These are phyloP conservation scores for Oncorhynchus masou DNA, from an alignment of 2,113 vertebrate genomes.

Conservation along the genomic window DNA sequence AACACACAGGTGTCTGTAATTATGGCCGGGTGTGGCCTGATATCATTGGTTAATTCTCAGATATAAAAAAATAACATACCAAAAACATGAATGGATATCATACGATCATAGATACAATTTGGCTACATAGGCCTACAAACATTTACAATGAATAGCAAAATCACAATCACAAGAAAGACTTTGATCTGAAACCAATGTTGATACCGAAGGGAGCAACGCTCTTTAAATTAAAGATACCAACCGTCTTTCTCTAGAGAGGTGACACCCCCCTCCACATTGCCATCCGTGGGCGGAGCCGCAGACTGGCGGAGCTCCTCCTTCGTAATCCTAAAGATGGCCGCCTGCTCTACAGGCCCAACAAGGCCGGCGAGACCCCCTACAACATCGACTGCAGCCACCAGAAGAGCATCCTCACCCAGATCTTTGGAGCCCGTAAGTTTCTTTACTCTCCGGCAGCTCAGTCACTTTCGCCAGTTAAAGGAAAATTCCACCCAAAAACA, in stretches of 20 bases:
- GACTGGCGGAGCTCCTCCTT: conserved; percentile 84
- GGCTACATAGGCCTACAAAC: too few species aligned
- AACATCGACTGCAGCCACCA: conserved; percentile 91
- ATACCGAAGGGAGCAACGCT: too few species aligned
- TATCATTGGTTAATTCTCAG: too few species aligned
- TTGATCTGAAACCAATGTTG: not conserved
- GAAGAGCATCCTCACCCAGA: conserved; percentile 90
- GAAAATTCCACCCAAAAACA: not conserved
- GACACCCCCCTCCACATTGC: conserved; percentile 89
- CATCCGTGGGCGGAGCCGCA: conserved; percentile 85
- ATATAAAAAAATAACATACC: too few species aligned
- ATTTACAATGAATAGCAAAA: too few species aligned
- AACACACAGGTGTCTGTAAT: too few species aligned
- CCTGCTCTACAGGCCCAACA: conserved; percentile 87
- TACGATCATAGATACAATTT: too few species aligned
- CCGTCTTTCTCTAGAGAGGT: conserved; percentile 77
- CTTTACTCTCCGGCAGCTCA: not conserved
- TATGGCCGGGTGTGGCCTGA: too few species aligned
- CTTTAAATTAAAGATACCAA: too few species aligned
- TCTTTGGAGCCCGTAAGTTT: conserved; percentile 88
- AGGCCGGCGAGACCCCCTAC: conserved; percentile 87
- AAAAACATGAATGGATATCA: too few species aligned
- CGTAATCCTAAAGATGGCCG: conserved; percentile 89
- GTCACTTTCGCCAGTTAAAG: not conserved
- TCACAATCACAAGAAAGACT: too few species aligned